A percentile compares a stretch with the other conserved stretches of the same genome.
Evolutionary conservation across 2,888 invertebrate species (phyloP).

Genomic region (Elysia crispata): DNA sequence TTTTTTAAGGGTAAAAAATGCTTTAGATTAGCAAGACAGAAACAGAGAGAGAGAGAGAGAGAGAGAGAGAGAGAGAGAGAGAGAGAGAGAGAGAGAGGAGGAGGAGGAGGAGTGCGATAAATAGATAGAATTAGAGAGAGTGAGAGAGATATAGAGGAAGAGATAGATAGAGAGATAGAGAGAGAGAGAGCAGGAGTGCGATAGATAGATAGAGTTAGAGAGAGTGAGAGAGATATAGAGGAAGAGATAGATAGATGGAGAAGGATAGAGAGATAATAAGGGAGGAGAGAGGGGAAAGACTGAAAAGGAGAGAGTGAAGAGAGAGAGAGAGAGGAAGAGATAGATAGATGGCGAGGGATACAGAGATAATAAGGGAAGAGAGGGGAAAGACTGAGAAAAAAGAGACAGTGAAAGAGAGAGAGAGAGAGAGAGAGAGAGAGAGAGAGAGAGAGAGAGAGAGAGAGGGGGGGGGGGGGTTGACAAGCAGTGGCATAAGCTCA

Average conservation of each 20-base stretch:
- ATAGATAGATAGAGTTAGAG: conserved; percentile 17
- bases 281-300: conserved; percentile 22
- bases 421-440: conserved; percentile 33
- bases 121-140: no score
- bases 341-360: no score
- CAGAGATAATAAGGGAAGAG: no score
- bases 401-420: neutral
- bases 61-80: no score
- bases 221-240: conserved; percentile 31
- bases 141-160: no score
- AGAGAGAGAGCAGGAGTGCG: neutral
- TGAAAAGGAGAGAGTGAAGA: conserved; percentile 9
- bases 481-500: neutral
- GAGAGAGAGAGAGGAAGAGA: no score
- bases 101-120: no score
- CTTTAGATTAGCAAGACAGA: no score
- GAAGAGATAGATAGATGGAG: conserved; percentile 1
- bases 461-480: neutral
- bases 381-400: neutral
- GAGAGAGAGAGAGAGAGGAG: neutral
- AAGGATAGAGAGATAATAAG: conserved; percentile 24
- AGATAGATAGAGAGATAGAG: neutral
- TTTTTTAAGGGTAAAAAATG: no score
- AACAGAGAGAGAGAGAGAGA: no score
- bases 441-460: conserved; percentile 34